Base-by-base conservation (phyloP, 30 jellyfish, hydroid and myxozoan genomes). In the Chrysaora quinquecirrha region DNA sequence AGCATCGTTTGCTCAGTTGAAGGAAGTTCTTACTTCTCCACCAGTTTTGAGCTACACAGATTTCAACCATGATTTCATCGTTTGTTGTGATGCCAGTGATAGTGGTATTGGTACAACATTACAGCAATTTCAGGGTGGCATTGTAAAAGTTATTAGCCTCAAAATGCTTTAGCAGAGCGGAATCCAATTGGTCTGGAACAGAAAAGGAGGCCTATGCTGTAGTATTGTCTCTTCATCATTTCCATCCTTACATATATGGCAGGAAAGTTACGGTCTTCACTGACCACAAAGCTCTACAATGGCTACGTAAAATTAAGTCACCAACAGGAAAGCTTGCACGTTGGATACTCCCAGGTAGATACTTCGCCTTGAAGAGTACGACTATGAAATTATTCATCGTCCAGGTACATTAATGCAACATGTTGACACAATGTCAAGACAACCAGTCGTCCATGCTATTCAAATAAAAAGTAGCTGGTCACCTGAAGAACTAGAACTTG, bases 391-490 rank as follows among this genome's bases (percentile, higher is more conserved):
- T 2, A 64, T 18, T 10, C 76, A 64, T 32, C 48, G 52, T 14
- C 76, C 76, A 7, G 76, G 76, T 6, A 64, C 7, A 7, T 64
- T 64, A 64, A 64, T 64, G 76, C 76, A 64, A 58, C 76, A 64
- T 32, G 76, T 64, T 64, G 76, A 64, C 24, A 32, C 76, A 27
- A 7, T 64, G 52, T 64, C 76, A 10, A 7, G 76, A 64, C 48
- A 11, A 24, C 76, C 76, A 52, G 19, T 19, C 27, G 68, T 52
- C 25, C 12, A 52, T 25, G 68, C 68, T 52, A 52, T 52, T 52
- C 68, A 52, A 52, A 52, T 20, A 10, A 20, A 4, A 52, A 16
- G 29, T 19, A 52, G 29, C 68, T 52, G 68, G 68, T 52, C 68
- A 52, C 12, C 19, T 52, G 68, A 52, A 10, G 68, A 52, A 52